Evolutionary conservation across 2,888 invertebrate species (phyloP).

Genomic region (Mycalesis mineus): DNA sequence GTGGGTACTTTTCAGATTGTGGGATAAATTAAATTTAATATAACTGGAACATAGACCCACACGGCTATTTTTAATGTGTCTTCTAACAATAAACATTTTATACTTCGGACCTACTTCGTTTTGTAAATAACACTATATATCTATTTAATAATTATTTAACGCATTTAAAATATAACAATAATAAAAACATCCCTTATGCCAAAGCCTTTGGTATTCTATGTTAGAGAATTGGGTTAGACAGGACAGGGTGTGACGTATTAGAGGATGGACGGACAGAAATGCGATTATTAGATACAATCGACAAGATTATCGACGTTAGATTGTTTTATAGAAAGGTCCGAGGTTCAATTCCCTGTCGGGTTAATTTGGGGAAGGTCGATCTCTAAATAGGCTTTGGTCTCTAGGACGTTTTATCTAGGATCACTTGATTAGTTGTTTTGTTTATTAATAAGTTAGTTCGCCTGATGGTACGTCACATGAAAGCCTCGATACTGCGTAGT

Average conservation of each 20-base stretch:
- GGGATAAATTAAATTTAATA: too few species aligned
- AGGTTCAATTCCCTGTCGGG: not conserved
- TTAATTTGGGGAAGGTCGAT: not conserved
- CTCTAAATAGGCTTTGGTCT: not conserved
- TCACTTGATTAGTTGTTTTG: too few species aligned
- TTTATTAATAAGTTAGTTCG: too few species aligned
- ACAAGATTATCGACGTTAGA: not conserved
- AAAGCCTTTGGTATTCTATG: not conserved
- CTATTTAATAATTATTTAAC: too few species aligned
- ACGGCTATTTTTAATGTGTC: too few species aligned
- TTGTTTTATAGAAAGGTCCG: not conserved
- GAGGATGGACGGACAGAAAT: not conserved
- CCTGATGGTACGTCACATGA: not conserved
- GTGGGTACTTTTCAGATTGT: too few species aligned
- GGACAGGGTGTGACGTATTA: conserved; percentile 1
- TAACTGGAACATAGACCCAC: too few species aligned
- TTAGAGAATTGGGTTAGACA: conserved; percentile 8
- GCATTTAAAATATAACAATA: not conserved
- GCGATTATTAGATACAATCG: conserved; percentile 8
- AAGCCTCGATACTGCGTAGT: too few species aligned
- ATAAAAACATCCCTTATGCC: not conserved
- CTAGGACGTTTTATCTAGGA: not conserved
- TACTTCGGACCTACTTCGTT: too few species aligned
- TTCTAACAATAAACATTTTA: too few species aligned
- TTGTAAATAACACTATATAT: too few species aligned